These are phyloP conservation scores for Chrysolina oricalcia DNA, from an alignment of 2,888 invertebrate species.

Conservation along the genomic window DNA sequence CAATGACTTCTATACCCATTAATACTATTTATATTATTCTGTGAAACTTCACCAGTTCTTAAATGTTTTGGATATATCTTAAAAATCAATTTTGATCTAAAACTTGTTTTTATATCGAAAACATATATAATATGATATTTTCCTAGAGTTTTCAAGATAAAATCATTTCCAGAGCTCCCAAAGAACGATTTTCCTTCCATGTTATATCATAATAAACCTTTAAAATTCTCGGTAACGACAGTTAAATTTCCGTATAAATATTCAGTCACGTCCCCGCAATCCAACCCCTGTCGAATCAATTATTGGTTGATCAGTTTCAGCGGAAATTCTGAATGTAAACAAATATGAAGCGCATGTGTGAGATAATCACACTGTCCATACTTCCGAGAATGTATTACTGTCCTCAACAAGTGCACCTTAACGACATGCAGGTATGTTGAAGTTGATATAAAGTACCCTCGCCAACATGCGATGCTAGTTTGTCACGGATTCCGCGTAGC, in stretches of 20 bases:
- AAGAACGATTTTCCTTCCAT: no score
- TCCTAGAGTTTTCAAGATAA: no score
- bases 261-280: neutral
- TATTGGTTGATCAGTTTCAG: neutral
- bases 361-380: conserved; percentile 26
- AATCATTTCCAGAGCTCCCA: no score
- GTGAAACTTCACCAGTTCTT: no score
- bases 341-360: conserved; percentile 55
- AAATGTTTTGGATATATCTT: no score
- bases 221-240: neutral
- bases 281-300: conserved; percentile 7
- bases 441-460: conserved; percentile 10
- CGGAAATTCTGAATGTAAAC: conserved; percentile 51
- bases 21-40: no score
- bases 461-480: neutral
- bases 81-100: no score
- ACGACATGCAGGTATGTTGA: conserved; percentile 25
- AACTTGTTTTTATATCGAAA: no score
- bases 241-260: neutral
- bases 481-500: neutral
- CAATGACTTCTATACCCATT: no score
- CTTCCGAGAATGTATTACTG: conserved; percentile 26
- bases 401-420: conserved; percentile 25
- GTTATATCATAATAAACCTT: neutral
- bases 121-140: no score